A percentile compares a stretch with the other conserved stretches of the same genome.
Conservation (phyloP, 1,140 invertebrate species). For the Trichogramma pretiosum region DNA sequence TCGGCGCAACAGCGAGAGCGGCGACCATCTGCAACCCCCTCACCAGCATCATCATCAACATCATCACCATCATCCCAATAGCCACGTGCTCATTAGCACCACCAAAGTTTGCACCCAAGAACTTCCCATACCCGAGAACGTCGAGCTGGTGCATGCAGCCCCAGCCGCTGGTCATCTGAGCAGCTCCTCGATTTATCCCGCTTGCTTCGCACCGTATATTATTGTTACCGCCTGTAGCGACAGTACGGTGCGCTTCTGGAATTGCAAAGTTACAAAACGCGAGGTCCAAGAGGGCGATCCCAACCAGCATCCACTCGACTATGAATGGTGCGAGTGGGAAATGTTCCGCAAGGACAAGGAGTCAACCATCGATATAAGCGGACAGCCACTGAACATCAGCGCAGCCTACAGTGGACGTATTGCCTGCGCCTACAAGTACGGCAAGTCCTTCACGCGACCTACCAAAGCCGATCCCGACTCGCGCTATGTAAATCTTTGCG, state of each 20-base stretch:
- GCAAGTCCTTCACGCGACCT: conserved; percentile 73
- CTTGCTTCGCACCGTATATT: conserved; percentile 93
- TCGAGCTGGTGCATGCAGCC: conserved; percentile 78
- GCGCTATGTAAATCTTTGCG: conserved; percentile 84
- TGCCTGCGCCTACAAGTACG: conserved; percentile 91
- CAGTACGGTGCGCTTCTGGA: conserved; percentile 63
- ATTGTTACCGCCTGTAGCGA: conserved; percentile 90
- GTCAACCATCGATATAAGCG: conserved; percentile 78
- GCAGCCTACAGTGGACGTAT: conserved; percentile 95
- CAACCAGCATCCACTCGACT: conserved; percentile 54
- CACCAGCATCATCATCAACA: conserved; percentile 30
- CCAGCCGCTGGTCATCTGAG: conserved; percentile 93
- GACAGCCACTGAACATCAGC: conserved; percentile 84
- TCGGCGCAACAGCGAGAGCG: conserved; percentile 35
- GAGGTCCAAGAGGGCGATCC: too few relatives aligned
- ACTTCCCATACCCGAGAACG: conserved; percentile 76
- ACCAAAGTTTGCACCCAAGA: conserved; percentile 75
- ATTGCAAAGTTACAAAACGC: conserved; percentile 72
- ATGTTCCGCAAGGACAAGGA: conserved; percentile 76
- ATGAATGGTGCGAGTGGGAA: conserved; percentile 82
- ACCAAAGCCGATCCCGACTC: conserved; percentile 70
- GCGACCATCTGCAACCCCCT: too few relatives aligned
- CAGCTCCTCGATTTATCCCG: conserved; percentile 97
- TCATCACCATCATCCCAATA: conserved; percentile 38
- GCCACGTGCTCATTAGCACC: conserved; percentile 54